Evolutionary conservation across 2,797 vertebrate species (phyloP), one percentile per base, ranked within the genome.

Genomic region (Chromobotia macracanthus): DNA sequence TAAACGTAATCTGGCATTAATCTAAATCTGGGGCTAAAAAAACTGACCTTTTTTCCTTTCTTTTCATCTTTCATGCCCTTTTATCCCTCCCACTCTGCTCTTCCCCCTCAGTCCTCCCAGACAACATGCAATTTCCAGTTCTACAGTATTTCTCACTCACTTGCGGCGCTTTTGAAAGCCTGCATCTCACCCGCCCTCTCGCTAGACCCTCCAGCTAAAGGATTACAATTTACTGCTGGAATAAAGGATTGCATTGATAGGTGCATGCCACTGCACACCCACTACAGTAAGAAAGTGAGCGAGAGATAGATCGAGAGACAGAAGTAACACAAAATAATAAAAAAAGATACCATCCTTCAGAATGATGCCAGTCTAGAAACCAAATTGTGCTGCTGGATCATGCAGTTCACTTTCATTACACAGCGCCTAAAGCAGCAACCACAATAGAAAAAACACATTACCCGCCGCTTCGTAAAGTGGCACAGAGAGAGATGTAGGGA

Each of bases 111-210:
- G 31, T 66, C 15, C 31, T 50, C 70, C 50, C 46, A 35, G n/a
- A 44, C 66, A 51, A 61, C 38, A 51, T 61, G 41, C 44, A 61
- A 70, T 78, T 64, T 80, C 73, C 83, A 89, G 87, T 71, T 78
- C 28, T 9, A 25, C 23, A 25, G 23, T 61, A 60, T 46, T 28
- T 80, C 64, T 68, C 78, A 23, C 51, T 67, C 71, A 74, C 51
- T 74, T 58, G 70, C 41, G 48, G 35, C 58, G 63, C 53, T 51
- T 66, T 80, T 73, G 18, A 79, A 66, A 73, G 61, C 16, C 51
- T 60, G 51, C 61, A 72, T 66, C 38, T 66, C 69, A 64, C 48
- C 19, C 65, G 35, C 53, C 51, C 78, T 41, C 55, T 61, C 41
- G 5, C 18, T 23, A 35, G 53, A 53, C 56, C 71, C 51, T 60